phyloP scores from a whole-genome alignment of 2,113 vertebrate species.

The Galbula dea region DNA sequence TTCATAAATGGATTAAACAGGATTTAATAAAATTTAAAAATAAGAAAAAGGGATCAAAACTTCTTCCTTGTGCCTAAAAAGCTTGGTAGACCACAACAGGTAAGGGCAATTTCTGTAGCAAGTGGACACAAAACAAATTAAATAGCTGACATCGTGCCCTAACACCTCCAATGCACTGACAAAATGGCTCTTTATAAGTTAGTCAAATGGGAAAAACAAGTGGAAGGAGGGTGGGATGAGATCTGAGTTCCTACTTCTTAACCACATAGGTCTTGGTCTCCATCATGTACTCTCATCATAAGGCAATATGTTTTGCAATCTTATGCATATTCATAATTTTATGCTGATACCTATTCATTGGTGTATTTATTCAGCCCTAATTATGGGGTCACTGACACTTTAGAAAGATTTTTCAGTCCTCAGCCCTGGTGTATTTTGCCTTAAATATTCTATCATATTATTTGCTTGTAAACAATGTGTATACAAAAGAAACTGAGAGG shows the following conservation, averaged over 20 bases:
- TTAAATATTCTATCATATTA: neutral
- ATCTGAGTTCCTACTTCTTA: neutral
- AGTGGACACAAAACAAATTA: neutral
- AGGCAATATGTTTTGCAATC: neutral
- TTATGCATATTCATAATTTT: neutral
- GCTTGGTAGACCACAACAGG: neutral
- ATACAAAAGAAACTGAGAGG: neutral
- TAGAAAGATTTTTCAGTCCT: neutral
- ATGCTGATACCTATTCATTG: neutral
- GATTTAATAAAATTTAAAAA: neutral
- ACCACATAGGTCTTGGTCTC: neutral
- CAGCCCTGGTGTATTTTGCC: neutral
- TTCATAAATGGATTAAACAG: slow-evolving; percentile 2
- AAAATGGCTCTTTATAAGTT: neutral
- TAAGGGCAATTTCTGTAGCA: neutral
- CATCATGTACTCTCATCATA: neutral
- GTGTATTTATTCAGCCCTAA: neutral
- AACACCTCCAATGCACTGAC: neutral
- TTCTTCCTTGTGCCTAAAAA: neutral
- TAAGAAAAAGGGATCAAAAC: neutral
- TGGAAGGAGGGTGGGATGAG: neutral
- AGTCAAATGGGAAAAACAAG: neutral
- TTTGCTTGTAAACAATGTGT: neutral
- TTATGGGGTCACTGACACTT: neutral
- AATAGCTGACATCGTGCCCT: neutral